Conservation (phyloP, 2,888 invertebrate genomes). For the Platycheirus albimanus region DNA sequence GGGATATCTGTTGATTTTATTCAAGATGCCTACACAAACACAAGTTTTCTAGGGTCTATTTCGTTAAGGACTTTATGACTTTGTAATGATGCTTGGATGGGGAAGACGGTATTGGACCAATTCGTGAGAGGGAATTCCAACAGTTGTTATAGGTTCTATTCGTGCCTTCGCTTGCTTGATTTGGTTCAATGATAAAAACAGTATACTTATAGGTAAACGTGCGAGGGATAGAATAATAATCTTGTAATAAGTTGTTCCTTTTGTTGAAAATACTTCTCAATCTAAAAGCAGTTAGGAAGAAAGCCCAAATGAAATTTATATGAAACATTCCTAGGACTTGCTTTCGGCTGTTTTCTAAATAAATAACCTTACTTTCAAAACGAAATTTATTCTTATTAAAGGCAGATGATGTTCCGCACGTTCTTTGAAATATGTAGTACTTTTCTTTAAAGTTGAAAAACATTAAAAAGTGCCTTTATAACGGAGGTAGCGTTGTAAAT, state of each 20-base stretch:
- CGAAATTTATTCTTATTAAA: too few species aligned
- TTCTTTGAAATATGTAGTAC: too few species aligned
- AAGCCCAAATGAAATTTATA: background rate
- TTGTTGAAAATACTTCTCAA: constrained; percentile 15
- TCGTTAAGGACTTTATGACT: constrained; percentile 65
- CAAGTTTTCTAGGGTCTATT: constrained; percentile 60
- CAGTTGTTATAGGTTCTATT: constrained; percentile 12
- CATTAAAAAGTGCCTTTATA: too few species aligned
- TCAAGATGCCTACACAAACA: constrained; percentile 47
- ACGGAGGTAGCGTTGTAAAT: too few species aligned
- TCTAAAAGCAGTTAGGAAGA: constrained; percentile 9
- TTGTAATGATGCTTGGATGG: constrained; percentile 50
- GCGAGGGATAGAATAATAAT: constrained; percentile 26
- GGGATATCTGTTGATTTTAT: constrained; percentile 70
- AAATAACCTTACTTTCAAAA: too few species aligned
- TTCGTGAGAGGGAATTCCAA: background rate
- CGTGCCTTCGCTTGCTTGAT: constrained; percentile 36
- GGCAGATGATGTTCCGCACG: too few species aligned
- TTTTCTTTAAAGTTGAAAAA: too few species aligned
- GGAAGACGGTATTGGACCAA: background rate
- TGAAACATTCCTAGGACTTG: too few species aligned
- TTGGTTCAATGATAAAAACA: constrained; percentile 32
- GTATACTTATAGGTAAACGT: constrained; percentile 33
- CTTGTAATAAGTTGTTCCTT: constrained; percentile 16
- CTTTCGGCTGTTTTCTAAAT: too few species aligned